Evolutionary conservation across 2,797 vertebrate species (phyloP), one percentile per base, ranked within the genome.

Genomic region (Sorex maritimensis): DNA sequence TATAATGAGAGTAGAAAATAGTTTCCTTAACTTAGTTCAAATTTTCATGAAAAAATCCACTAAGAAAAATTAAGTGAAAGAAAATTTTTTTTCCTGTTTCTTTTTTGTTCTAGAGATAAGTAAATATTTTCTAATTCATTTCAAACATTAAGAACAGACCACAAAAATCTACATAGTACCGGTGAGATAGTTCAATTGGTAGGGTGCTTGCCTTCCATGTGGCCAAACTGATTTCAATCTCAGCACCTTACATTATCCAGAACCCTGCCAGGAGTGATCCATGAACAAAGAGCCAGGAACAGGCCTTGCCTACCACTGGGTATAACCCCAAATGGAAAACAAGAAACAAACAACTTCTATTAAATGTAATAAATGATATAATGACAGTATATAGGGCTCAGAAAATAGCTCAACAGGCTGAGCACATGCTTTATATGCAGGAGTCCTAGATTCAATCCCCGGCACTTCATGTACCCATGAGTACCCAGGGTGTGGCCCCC

Each of bases 31-130:
- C n/a, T 58, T 67, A 75, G 11, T 58, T 14, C 61, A 89, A 46
- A 89, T 68, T 81, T 87, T 92, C 52, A 92, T 85, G 69, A 41
- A 78, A 94, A 94, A 93, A 88, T 88, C 49, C 82, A 80, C 49
- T 90, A 52, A 71, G 28, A 85, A 19, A 5, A 74, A 94, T 91
- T 93, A 93, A 89, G 52, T 74, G 73, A 92, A 95, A 92, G 75
- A 10, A 86, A 94, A 95, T 63, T 68, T 69, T 72, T 86, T n/a
- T 67, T 26, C 3, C 3, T 4, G 46, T 65, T 52, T 46, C 58
- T n/a, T 46, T 93, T 81, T 74, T 19, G 52, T 13, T 81, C 30
- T 72, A 79, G 13, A 91, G 8, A 91, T 46, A 85, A 78, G 15
- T 67, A 87, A 78, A 19, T 67, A 90, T 72, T 94, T 93, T 95